These are phyloP conservation scores for Notarius quadriscutis DNA, from an alignment of 2,113 vertebrate species.

Conservation along the genomic window DNA sequence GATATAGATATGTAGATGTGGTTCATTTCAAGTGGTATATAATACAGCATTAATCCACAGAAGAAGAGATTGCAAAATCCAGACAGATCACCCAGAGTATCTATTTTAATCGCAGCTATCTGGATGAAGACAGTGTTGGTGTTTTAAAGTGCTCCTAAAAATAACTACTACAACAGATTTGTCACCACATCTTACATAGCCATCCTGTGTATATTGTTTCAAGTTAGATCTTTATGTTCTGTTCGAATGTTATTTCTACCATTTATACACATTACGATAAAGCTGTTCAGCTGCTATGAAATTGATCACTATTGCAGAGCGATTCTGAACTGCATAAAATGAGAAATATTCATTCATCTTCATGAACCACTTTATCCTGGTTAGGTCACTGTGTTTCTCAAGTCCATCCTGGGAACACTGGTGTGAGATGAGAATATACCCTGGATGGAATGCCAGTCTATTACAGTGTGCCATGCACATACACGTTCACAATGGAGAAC, in stretches of 20 bases:
- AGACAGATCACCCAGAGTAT: background rate
- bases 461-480: background rate
- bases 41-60: background rate
- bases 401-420: background rate
- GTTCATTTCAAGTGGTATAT: background rate
- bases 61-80: background rate
- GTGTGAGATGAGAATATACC: background rate
- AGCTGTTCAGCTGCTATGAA: background rate
- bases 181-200: background rate
- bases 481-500: background rate
- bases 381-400: background rate
- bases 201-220: background rate
- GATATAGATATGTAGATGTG: background rate
- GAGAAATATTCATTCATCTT: background rate
- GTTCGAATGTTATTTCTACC: background rate
- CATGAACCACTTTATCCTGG: background rate
- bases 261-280: background rate
- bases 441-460: background rate
- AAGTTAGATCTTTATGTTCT: background rate
- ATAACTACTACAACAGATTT: background rate
- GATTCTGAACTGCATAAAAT: background rate
- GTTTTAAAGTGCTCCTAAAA: background rate
- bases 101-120: background rate
- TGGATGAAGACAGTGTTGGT: background rate
- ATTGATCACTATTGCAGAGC: background rate